Evolutionary conservation across 2,797 vertebrate genomes (phyloP), one percentile per base, ranked within the genome.

Genomic region (Graptemys geographica): DNA sequence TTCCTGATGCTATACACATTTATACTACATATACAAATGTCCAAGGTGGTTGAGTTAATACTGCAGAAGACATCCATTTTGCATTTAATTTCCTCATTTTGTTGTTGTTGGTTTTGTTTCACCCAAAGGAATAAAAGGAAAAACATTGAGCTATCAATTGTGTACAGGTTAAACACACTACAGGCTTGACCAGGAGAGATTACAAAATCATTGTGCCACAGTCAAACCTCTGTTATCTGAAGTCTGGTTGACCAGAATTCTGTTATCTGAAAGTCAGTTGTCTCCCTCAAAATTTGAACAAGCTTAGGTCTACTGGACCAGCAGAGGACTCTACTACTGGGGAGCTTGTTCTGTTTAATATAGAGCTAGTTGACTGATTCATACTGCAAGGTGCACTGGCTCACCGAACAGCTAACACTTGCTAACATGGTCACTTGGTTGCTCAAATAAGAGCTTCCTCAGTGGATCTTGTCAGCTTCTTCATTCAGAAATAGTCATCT

Each of bases 371-470:
- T 92, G 44, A 52, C 57, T 72, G 69, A 72, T 41, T 37, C n/a
- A 37, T 37, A 37, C 18, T 69, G n/a, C 44, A 49, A 78, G 27
- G 27, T 78, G 44, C 11, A 47, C 12, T 28, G 44, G 74, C 44
- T 90, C 52, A 47, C 57, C 0, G 0, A 90, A 74, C 16, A 84
- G 62, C 62, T 92, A 86, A 76, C 0, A 0, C 5, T 1, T 0
- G 0, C 74, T 91, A 55, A 55, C 56, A 49, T 59, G 89, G 86
- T 62, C 3, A 90, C 82, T 57, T 27, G 52, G 76, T 92, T 94
- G 96, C 90, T 88, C 78, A 91, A 62, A 79, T 80, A 94, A 88
- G 0, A 0, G 76, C 92, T 92, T 52, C 79, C 57, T 92, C 28
- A 1, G 52, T 84, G 79, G 91, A 83, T 93, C 87, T 74, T 8